Conservation (phyloP, 2,113 vertebrate genomes). For the Odobenus rosmarus region DNA sequence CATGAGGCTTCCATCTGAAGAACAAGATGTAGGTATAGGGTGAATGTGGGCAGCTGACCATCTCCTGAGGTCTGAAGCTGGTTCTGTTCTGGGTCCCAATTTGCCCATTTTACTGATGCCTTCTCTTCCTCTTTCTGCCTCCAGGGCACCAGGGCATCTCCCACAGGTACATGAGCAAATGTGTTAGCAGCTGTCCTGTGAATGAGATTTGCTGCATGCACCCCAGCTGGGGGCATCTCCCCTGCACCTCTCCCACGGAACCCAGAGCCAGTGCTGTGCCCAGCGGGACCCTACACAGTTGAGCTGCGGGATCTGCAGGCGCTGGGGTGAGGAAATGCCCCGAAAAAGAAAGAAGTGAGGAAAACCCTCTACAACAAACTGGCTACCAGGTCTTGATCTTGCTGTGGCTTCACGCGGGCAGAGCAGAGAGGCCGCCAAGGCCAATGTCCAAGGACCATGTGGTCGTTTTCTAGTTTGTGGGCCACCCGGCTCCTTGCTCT, state of each 20-base stretch:
- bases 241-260: accelerated
- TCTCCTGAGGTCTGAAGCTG: background rate
- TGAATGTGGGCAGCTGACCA: accelerated
- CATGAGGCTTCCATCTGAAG: accelerated
- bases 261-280: background rate
- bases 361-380: accelerated
- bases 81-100: background rate
- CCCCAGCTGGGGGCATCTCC: too few species aligned
- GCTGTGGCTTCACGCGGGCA: background rate
- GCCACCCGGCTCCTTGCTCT: accelerated
- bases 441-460: accelerated
- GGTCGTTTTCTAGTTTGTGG: background rate
- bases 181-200: background rate
- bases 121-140: background rate
- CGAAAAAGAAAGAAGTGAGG: background rate
- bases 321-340: background rate
- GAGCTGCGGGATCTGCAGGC: accelerated
- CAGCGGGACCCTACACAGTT: accelerated
- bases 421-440: accelerated
- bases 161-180: accelerated
- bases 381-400: background rate
- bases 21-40: background rate
- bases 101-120: background rate
- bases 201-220: accelerated
- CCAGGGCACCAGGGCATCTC: background rate